Evolutionary conservation across 2,888 invertebrate species (phyloP), one percentile per base, ranked within the genome.

Genomic region (Leptinotarsa haldemani): DNA sequence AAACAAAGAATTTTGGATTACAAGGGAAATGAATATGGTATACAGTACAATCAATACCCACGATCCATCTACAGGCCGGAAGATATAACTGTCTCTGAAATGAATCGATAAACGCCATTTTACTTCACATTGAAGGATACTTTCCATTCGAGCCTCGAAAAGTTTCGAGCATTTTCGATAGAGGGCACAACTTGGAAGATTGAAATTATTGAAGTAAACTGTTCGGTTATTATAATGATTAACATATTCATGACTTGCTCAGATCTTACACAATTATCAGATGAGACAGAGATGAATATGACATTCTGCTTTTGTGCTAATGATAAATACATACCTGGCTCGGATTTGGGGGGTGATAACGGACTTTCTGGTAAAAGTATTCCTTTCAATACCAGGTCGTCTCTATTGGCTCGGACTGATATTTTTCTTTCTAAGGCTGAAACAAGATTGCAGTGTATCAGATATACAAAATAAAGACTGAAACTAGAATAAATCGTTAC

Each of bases 341-440:
- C 94, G 87, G 94, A 93, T 88, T 95, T 94, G 82, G 94, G 93
- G 81, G 94, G 93, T 83, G 94, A 92, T 85, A 94, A 91, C 81
- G 95, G 94, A 90, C 94, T 95, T 87, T 97, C 97, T 83, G 97
- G 96, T 87, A 95, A 88, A 81, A 98, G 91, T 84, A 98, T 97
- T 86, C 98, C 97, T 90, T 97, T 97, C 90, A 97, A 95, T 88
- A 98, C 95, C 90, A 98, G 92, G 88, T 98, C 98, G 89, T 98
- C 97, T 89, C 97, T 93, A 90, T 97, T 97, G 88, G 97, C 96
- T 90, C 98, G 94, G 91, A 98, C 95, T 89, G 97, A 98, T 90
- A 98, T 97, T 91, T 98, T 97, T 88, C 98, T 93, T 90, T 98
- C 98, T 90, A 98, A 92, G 83, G 97, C 97, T 98, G 91, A 79